phyloP scores from a whole-genome alignment of 2,888 invertebrate genomes.

The Nephrotoma appendiculata region DNA sequence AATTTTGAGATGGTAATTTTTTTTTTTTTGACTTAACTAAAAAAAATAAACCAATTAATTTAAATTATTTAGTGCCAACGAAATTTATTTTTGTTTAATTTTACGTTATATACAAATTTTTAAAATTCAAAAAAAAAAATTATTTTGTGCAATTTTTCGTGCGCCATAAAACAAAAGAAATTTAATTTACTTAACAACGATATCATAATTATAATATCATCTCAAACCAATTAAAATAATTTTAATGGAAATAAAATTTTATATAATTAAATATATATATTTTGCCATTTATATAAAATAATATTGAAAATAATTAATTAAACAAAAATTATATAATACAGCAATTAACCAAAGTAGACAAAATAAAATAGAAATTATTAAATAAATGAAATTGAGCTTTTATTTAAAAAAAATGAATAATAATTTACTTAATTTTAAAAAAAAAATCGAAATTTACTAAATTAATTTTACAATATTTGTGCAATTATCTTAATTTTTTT shows the following conservation, averaged over 20 bases:
- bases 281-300: not conserved
- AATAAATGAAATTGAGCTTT: not conserved
- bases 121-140: not conserved
- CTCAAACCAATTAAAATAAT: not conserved
- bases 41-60: not conserved
- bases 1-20: not conserved
- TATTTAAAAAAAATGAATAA: not conserved
- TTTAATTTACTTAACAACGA: not conserved
- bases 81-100: not conserved
- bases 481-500: not conserved
- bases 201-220: not conserved
- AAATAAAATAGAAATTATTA: not conserved
- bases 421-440: not conserved
- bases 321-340: not conserved
- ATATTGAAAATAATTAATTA: not conserved
- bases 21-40: not conserved
- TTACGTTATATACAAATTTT: not conserved
- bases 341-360: constrained; percentile 4
- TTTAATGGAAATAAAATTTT: not conserved
- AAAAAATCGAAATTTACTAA: not conserved
- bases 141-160: not conserved
- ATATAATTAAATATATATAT: not conserved
- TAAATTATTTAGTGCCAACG: not conserved
- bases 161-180: not conserved
- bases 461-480: not conserved